These are phyloP conservation scores for Drosophila macrospina DNA, from an alignment of 2,888 invertebrate species.

Conservation along the genomic window DNA sequence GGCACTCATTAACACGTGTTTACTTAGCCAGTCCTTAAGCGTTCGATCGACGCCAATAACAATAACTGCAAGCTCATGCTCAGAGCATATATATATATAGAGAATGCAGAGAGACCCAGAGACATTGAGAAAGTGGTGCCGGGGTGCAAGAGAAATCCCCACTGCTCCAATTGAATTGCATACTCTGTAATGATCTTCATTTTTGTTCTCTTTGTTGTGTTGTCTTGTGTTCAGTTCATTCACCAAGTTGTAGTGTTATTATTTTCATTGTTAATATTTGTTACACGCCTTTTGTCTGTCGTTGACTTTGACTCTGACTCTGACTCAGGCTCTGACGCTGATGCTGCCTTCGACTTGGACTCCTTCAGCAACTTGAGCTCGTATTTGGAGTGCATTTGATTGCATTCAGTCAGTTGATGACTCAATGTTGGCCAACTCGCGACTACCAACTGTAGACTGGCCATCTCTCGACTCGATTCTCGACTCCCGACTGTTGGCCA, in stretches of 20 bases:
- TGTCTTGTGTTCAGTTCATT: conserved; percentile 62
- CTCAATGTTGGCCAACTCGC: conserved; percentile 63
- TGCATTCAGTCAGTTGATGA: conserved; percentile 70
- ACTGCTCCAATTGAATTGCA: conserved; percentile 5
- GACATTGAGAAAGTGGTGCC: background rate
- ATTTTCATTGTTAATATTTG: conserved; percentile 82
- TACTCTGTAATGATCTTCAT: conserved; percentile 29
- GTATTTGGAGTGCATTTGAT: conserved; percentile 62
- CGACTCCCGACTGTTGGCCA: conserved; percentile 38
- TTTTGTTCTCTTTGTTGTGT: background rate
- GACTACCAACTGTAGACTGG: conserved; percentile 10
- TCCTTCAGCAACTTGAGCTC: conserved; percentile 27
- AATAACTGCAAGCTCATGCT: conserved; percentile 77
- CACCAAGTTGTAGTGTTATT: conserved; percentile 72
- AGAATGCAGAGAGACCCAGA: background rate
- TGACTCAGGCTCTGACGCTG: conserved; percentile 10
- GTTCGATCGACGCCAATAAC: conserved; percentile 78
- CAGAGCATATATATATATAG: conserved; percentile 1
- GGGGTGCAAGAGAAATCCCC: background rate
- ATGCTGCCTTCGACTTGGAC: background rate
- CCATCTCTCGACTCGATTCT: conserved; percentile 6
- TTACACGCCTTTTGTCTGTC: conserved; percentile 76
- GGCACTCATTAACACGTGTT: conserved; percentile 80
- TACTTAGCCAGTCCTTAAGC: conserved; percentile 73
- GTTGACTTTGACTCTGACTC: conserved; percentile 16